Base-by-base conservation (phyloP, 1,140 invertebrate genomes). In the Drosophila rufa region DNA sequence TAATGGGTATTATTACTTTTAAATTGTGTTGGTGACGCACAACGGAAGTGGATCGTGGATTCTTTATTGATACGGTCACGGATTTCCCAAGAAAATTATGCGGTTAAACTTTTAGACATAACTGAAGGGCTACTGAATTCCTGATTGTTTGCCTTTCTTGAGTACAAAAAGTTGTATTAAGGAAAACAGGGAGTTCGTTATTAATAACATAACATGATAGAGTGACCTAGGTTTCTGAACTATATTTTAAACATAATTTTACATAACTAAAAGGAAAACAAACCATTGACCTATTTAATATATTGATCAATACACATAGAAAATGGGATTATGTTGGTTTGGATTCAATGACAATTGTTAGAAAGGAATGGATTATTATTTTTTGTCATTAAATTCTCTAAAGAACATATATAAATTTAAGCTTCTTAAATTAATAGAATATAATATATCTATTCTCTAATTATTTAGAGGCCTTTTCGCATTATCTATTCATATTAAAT, bases 1-100 rank as follows among this genome's bases (percentile, higher is more conserved):
- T 74, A 68, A 73, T 71, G 75, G 74, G 75, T 77, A 77, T 77
- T 77, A 77, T 68, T 77, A 77, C 55, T 77, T 69, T 66, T 77
- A 57, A 68, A 78, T 78, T 70, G 65, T 78, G 75, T 78, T 78
- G 69, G 69, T 38, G 67, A 71, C 69, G 67, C 69, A 59, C 45
- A 50, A 59, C 43, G 69, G 53, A 73, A 59, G 38, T 73, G 55
- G 69, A 59, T 73, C 67, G 53, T 43, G 67, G 46, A 73, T 73
- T 50, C 67, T 71, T 70, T 71, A 71, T 73, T 73, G 69, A 73
- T 73, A 71, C 53, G 67, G 45, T 27, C 45, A 27, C 45, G 53
- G 55, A 60, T 40, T 50, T 59, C 69, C 67, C 38, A 50, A 43
- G 30, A 50, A 51, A 71, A 73, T 71, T 51, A 56, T 56, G 30